Percentiles rank a stretch among this genome's conserved stretches.
Conservation (phyloP, 2,888 invertebrate species). For the Chelonus formosanus region DNA sequence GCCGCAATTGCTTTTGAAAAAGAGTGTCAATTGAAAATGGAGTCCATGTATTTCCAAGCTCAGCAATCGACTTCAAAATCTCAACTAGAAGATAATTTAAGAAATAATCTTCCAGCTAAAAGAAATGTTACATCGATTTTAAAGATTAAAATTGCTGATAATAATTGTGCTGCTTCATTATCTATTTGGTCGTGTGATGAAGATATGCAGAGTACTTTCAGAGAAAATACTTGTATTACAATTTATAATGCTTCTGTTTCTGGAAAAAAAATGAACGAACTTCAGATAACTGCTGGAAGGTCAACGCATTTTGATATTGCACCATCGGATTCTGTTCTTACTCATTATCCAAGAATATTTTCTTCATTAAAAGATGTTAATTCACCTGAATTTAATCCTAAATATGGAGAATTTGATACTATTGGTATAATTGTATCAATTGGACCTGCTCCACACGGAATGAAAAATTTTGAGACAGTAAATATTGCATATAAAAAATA, state of each 20-base stretch:
- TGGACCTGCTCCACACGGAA: conserved; percentile 65
- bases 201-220: conserved; percentile 67
- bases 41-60: conserved; percentile 51
- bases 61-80: conserved; percentile 44
- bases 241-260: conserved; percentile 70
- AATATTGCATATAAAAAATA: conserved; percentile 52
- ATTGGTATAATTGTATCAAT: conserved; percentile 74
- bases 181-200: conserved; percentile 79
- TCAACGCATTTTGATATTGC: conserved; percentile 66
- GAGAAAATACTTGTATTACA: conserved; percentile 72
- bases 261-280: conserved; percentile 67
- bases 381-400: conserved; percentile 60
- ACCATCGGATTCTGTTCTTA: conserved; percentile 38
- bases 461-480: conserved; percentile 60
- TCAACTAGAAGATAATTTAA: conserved; percentile 51
- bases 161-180: conserved; percentile 65
- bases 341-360: conserved; percentile 60
- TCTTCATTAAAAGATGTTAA: conserved; percentile 67
- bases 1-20: conserved; percentile 51
- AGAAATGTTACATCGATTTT: conserved; percentile 65
- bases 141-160: conserved; percentile 66
- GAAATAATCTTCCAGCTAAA: conserved; percentile 49
- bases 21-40: conserved; percentile 49
- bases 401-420: conserved; percentile 78
- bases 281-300: conserved; percentile 69